phyloP scores from a whole-genome alignment of 2,797 vertebrate species.

The Smutsia temminckii region DNA sequence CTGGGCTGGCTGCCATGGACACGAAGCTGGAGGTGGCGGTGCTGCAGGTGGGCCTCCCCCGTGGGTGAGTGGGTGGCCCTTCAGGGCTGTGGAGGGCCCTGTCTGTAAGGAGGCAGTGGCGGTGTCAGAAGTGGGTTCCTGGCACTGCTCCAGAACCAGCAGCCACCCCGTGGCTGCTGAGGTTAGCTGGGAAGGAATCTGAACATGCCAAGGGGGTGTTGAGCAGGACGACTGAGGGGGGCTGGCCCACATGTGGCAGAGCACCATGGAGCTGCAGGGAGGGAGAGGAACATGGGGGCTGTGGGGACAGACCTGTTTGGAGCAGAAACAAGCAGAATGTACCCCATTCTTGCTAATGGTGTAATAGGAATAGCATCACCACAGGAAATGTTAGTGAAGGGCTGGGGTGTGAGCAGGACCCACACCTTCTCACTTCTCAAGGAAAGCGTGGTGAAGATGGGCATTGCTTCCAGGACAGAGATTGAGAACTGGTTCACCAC shows the following conservation, averaged over 20 bases:
- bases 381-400: neutral
- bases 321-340: neutral
- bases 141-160: neutral
- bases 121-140: neutral
- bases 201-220: too few species aligned
- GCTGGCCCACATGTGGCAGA: neutral
- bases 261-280: accelerated
- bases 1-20: conserved; percentile 87
- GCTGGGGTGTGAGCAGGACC: neutral
- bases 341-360: neutral
- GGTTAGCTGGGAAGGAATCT: neutral
- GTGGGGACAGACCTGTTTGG: neutral
- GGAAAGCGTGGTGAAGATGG: conserved; percentile 90
- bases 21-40: conserved; percentile 90
- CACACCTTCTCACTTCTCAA: conserved; percentile 68
- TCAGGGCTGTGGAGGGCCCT: neutral
- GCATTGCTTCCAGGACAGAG: conserved; percentile 88
- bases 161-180: neutral
- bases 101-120: neutral
- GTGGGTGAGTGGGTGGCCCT: neutral
- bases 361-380: neutral
- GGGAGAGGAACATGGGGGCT: neutral
- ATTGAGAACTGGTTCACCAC: conserved; percentile 92
- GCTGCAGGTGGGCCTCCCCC: conserved; percentile 88
- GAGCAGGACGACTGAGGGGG: neutral